phyloP scores from a whole-genome alignment of 2,888 invertebrate genomes.

The Molorchus minor region DNA sequence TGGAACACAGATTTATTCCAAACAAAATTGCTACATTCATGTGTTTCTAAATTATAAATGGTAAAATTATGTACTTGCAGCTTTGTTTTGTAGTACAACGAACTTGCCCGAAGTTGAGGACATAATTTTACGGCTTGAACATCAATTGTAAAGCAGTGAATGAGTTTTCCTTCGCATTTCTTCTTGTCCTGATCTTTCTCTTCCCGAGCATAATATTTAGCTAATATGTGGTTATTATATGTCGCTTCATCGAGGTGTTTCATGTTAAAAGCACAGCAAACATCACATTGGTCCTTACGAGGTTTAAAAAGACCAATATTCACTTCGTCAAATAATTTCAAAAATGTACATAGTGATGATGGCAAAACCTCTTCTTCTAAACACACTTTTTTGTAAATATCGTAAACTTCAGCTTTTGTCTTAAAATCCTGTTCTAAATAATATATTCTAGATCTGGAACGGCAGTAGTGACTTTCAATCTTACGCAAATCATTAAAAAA shows the following conservation, averaged over 20 bases:
- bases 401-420: neutral
- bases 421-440: constrained; percentile 2
- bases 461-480: neutral
- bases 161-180: neutral
- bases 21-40: constrained; percentile 3
- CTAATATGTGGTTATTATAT: neutral
- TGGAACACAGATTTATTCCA: too few species aligned
- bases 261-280: constrained; percentile 1
- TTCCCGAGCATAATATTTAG: neutral
- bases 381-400: neutral
- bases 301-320: neutral
- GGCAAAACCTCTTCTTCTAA: neutral
- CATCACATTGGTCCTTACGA: neutral
- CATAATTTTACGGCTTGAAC: neutral
- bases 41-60: neutral
- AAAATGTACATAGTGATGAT: neutral
- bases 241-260: neutral
- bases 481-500: neutral
- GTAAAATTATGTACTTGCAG: neutral
- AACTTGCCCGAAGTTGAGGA: neutral
- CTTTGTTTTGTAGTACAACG: neutral
- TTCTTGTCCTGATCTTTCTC: neutral
- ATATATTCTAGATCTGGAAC: neutral
- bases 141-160: constrained; percentile 2
- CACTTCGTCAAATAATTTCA: neutral